Evolutionary conservation across 2,797 vertebrate genomes (phyloP).

Genomic region (Tamandua tetradactyla): DNA sequence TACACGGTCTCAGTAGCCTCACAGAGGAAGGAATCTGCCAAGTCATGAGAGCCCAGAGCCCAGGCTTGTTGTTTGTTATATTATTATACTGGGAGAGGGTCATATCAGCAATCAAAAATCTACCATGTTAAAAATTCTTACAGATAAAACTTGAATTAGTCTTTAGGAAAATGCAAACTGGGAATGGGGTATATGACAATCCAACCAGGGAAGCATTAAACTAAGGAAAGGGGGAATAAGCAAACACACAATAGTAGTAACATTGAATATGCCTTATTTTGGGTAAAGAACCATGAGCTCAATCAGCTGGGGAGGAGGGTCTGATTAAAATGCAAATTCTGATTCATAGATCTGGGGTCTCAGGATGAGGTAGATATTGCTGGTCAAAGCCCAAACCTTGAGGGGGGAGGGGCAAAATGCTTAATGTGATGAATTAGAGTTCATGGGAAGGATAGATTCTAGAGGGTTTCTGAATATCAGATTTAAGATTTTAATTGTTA

Average conservation of each 20-base stretch:
- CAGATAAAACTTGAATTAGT: background rate
- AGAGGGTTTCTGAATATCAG: background rate
- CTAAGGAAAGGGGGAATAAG: background rate
- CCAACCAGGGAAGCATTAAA: background rate
- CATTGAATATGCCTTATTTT: background rate
- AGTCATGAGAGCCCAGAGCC: background rate
- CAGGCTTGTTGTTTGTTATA: background rate
- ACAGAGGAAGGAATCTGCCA: background rate
- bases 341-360: background rate
- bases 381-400: background rate
- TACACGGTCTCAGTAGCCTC: background rate
- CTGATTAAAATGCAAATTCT: constrained; percentile 21
- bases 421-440: background rate
- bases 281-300: background rate
- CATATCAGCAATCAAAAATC: background rate
- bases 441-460: background rate
- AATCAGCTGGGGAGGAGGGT: background rate
- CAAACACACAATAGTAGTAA: background rate
- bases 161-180: background rate
- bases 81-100: background rate
- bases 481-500: background rate
- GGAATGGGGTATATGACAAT: too few relatives aligned
- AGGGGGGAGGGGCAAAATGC: background rate
- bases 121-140: background rate
- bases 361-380: background rate